A percentile compares a stretch with the other conserved stretches of the same genome.
Conservation (phyloP, 2,113 vertebrate species). For the Percina caprodes region DNA sequence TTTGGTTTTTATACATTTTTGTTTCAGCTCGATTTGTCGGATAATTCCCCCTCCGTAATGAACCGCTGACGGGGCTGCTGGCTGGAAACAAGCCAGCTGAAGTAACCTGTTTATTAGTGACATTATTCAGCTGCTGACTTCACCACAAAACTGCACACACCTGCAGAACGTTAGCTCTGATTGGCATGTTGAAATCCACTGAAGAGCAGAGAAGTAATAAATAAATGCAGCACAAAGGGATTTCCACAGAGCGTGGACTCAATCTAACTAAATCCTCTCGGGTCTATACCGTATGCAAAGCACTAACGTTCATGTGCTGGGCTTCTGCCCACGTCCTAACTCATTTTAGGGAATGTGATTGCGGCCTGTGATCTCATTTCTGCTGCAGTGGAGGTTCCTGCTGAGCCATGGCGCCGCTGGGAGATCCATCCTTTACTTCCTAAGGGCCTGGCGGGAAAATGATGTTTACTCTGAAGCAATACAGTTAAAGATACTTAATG, state of each 20-base stretch:
- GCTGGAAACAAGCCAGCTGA: slow-evolving; percentile 3
- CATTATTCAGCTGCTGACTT: slow-evolving; percentile 37
- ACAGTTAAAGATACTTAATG: neutral
- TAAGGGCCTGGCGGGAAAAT: neutral
- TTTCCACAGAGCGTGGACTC: neutral
- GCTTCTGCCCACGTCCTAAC: neutral
- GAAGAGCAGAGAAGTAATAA: neutral
- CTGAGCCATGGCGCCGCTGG: neutral
- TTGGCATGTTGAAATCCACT: neutral
- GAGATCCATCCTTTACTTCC: neutral
- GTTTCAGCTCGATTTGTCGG: neutral
- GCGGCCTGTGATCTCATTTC: neutral
- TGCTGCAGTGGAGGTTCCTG: neutral
- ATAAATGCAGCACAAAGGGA: neutral
- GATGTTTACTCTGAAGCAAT: neutral
- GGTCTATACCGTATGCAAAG: neutral
- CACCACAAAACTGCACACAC: slow-evolving; percentile 3
- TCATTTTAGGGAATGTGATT: neutral
- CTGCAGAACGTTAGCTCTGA: slow-evolving; percentile 9
- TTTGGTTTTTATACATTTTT: neutral
- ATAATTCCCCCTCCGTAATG: slow-evolving; percentile 1
- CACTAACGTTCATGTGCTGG: neutral
- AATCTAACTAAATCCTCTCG: neutral
- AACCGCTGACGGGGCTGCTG: neutral
- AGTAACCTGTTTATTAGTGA: slow-evolving; percentile 2